phyloP scores from a whole-genome alignment of 64 coral and sea anemone species.

The Hydrozoanthus tunicans region DNA sequence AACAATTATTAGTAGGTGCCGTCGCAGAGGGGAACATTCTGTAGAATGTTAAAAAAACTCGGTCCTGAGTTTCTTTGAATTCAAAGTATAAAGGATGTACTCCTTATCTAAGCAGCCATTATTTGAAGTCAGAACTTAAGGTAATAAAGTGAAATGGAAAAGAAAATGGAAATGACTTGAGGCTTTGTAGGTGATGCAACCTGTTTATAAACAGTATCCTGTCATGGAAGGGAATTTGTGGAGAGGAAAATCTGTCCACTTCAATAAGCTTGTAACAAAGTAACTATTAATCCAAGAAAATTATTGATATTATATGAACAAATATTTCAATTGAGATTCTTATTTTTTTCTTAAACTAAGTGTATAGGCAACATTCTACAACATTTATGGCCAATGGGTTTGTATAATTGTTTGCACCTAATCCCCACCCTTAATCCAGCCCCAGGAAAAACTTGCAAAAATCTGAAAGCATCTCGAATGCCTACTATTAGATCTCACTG shows the following conservation, averaged over 20 bases:
- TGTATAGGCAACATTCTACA: constrained; percentile 5
- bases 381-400: constrained; percentile 5
- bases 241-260: background rate
- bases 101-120: too few relatives aligned
- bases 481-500: background rate
- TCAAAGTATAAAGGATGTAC: too few relatives aligned
- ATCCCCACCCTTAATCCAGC: background rate
- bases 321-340: background rate
- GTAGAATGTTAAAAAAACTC: too few relatives aligned
- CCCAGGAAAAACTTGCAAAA: background rate
- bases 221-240: background rate
- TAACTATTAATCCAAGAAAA: background rate
- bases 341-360: background rate
- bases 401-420: background rate
- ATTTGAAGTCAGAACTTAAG: background rate
- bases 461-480: background rate
- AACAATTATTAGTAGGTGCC: too few relatives aligned
- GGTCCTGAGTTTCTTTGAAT: too few relatives aligned
- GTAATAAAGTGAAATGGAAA: constrained; percentile 1
- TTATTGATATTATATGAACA: background rate
- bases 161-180: background rate
- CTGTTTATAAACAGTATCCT: background rate
- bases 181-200: background rate
- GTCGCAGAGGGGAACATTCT: too few relatives aligned
- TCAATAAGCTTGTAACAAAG: background rate